phyloP scores from a whole-genome alignment of 2,797 vertebrate species.

The Eulemur rubriventer region DNA sequence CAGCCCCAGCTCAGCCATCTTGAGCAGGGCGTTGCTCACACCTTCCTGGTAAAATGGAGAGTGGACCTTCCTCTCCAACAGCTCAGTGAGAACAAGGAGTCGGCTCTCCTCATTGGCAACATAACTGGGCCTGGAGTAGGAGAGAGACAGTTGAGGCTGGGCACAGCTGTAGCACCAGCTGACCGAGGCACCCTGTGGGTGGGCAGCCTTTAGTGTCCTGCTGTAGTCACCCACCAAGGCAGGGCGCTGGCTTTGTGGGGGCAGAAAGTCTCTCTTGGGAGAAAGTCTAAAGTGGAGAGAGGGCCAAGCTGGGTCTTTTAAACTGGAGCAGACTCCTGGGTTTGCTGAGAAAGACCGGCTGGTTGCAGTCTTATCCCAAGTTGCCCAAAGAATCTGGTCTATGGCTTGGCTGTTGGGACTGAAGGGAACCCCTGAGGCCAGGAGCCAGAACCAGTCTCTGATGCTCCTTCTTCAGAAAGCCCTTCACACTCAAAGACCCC shows the following conservation, averaged over 20 bases:
- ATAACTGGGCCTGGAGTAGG: constrained; percentile 71
- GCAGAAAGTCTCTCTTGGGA: not conserved
- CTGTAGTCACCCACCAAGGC: too few species aligned
- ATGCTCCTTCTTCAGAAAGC: not conserved
- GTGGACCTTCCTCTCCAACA: constrained; percentile 91
- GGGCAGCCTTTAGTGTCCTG: not conserved
- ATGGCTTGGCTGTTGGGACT: not conserved
- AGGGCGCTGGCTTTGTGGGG: not conserved
- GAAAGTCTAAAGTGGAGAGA: not conserved
- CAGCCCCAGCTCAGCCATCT: constrained; percentile 92
- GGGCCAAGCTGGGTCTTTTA: not conserved
- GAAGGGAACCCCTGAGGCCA: not conserved
- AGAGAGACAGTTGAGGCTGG: not conserved
- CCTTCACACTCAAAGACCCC: not conserved
- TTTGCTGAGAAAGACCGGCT: not conserved
- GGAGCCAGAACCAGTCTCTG: not conserved
- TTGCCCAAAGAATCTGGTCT: not conserved
- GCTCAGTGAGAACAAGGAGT: constrained; percentile 84
- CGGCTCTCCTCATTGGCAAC: constrained; percentile 78
- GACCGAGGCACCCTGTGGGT: not conserved
- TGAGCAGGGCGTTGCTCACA: constrained; percentile 93
- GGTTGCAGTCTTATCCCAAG: not conserved
- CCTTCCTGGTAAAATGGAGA: constrained; percentile 92
- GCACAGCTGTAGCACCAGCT: not conserved
- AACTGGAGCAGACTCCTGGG: not conserved